Evolutionary conservation across 2,888 invertebrate species (phyloP).

Genomic region (Synanthedon myopaeformis): DNA sequence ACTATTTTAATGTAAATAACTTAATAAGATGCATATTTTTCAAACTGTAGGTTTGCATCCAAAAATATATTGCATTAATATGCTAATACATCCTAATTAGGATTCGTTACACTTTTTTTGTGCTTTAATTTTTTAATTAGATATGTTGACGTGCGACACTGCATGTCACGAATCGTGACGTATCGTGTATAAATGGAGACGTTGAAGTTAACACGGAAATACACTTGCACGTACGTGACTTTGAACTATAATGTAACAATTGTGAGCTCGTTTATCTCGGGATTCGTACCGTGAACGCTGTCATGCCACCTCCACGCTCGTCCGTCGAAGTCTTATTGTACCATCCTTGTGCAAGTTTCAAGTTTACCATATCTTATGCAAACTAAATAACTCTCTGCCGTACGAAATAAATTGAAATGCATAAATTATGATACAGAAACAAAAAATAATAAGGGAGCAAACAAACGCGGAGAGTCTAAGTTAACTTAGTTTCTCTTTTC

Average conservation of each 20-base stretch:
- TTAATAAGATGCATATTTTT: too few relatives aligned
- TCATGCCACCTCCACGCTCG: conserved; percentile 13
- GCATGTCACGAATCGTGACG: conserved; percentile 11
- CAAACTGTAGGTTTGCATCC: too few relatives aligned
- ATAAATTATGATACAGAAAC: neutral
- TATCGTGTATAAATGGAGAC: conserved; percentile 21
- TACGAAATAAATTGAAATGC: neutral
- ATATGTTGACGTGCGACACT: too few relatives aligned
- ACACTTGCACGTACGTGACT: conserved; percentile 25
- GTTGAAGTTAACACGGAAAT: conserved; percentile 24
- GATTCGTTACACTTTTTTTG: too few relatives aligned
- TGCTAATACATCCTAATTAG: too few relatives aligned
- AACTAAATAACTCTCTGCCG: neutral
- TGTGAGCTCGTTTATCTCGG: conserved; percentile 9
- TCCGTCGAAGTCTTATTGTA: conserved; percentile 14
- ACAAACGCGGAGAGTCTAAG: too few relatives aligned
- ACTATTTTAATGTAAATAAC: too few relatives aligned
- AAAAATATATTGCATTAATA: too few relatives aligned
- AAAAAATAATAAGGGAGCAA: neutral
- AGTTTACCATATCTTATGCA: neutral
- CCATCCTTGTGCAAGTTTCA: conserved; percentile 7
- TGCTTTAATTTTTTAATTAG: too few relatives aligned
- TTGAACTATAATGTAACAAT: conserved; percentile 18
- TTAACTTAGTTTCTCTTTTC: too few relatives aligned
- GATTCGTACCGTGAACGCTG: conserved; percentile 5